Conservation (phyloP, 2,888 invertebrate genomes). For the Dicyrtoma fusca region DNA sequence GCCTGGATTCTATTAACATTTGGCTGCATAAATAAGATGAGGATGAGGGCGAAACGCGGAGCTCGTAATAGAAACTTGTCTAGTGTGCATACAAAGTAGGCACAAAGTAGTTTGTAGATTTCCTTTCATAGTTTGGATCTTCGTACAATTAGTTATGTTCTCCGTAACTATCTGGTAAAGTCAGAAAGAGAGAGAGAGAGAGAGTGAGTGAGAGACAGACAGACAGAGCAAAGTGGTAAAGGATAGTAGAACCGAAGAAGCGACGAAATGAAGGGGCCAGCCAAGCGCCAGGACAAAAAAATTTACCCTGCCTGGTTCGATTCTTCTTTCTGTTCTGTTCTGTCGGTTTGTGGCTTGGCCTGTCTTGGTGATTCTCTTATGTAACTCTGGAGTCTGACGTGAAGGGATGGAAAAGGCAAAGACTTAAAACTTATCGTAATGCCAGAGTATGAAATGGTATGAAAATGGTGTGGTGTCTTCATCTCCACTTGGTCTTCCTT, state of each 20-base stretch:
- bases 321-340: conserved; percentile 1
- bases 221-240: background rate
- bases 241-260: background rate
- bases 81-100: conserved; percentile 15
- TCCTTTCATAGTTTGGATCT: too few species aligned
- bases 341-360: too few species aligned
- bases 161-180: too few species aligned
- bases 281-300: conserved; percentile 29
- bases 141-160: too few species aligned
- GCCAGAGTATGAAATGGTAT: background rate
- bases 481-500: background rate
- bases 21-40: too few species aligned
- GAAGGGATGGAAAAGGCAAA: conserved; percentile 3
- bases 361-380: background rate
- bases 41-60: too few species aligned
- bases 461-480: background rate
- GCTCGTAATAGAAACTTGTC: background rate
- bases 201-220: too few species aligned
- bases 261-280: conserved; percentile 18
- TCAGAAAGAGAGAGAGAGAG: too few species aligned
- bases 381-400: conserved; percentile 6
- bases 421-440: background rate
- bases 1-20: too few species aligned
- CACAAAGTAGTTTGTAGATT: too few species aligned
- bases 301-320: conserved; percentile 21